Evolutionary conservation across 2,797 vertebrate genomes (phyloP).

Genomic region (Microctenopoma steveboyesi): DNA sequence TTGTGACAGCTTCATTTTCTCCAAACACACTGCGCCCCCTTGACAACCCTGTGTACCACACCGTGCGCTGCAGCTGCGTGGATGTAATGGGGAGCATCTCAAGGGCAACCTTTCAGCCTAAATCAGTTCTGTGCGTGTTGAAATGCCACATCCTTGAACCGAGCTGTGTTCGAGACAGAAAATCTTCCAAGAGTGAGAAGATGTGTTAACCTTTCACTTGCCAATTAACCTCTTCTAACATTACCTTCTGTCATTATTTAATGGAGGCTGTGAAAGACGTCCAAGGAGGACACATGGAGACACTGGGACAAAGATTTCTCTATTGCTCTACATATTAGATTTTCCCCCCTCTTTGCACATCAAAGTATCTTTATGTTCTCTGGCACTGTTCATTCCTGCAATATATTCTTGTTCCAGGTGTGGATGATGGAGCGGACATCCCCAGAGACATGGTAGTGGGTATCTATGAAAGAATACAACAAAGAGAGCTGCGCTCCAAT

Average conservation of each 20-base stretch:
- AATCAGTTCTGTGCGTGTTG: conserved; percentile 46
- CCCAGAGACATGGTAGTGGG: conserved; percentile 97
- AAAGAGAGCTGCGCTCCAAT: conserved; percentile 95
- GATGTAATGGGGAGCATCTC: conserved; percentile 51
- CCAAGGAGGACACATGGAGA: conserved; percentile 10
- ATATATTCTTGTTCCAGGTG: conserved; percentile 80
- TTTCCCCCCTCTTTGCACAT: neutral
- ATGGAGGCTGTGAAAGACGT: conserved; percentile 33
- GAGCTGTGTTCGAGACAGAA: conserved; percentile 34
- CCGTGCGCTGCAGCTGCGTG: conserved; percentile 39
- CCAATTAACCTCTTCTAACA: conserved; percentile 56
- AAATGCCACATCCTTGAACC: conserved; percentile 49
- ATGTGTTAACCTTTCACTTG: conserved; percentile 46
- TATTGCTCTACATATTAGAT: neutral
- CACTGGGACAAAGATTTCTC: neutral
- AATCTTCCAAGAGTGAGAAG: conserved; percentile 11
- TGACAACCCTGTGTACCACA: conserved; percentile 58
- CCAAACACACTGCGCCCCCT: conserved; percentile 55
- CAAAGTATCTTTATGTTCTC: too few species aligned
- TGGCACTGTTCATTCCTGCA: conserved; percentile 3
- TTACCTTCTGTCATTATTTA: conserved; percentile 39
- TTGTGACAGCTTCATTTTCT: conserved; percentile 60
- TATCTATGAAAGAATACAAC: conserved; percentile 97
- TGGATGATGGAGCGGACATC: conserved; percentile 97
- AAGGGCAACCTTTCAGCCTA: conserved; percentile 59